These are phyloP conservation scores for Liodrosophila aerea DNA, from an alignment of 2,888 invertebrate genomes.

Conservation along the genomic window DNA sequence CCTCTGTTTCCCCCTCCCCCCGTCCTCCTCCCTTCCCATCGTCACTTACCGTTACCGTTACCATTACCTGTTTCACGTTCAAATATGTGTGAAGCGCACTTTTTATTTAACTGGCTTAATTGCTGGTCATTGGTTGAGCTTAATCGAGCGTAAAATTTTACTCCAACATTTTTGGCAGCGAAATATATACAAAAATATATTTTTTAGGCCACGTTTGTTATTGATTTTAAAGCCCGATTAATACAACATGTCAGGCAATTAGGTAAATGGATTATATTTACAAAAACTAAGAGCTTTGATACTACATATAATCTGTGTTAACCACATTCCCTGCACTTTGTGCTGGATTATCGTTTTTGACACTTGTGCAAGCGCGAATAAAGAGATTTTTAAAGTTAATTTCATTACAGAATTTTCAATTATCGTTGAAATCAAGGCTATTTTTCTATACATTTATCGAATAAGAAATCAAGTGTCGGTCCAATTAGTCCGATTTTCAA, in stretches of 20 bases:
- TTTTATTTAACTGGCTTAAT: conserved; percentile 77
- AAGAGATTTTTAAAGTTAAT: no score
- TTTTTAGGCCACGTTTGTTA: conserved; percentile 36
- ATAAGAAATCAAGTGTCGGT: no score
- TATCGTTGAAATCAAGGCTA: no score
- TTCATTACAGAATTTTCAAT: no score
- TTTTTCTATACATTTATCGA: no score
- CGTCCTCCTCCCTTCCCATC: background rate
- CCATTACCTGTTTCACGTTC: conserved; percentile 21
- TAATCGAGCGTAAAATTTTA: conserved; percentile 69
- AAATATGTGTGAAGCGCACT: conserved; percentile 72
- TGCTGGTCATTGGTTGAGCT: conserved; percentile 61
- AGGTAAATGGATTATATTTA: conserved; percentile 22
- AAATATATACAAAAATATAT: conserved; percentile 8
- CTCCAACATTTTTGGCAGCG: background rate
- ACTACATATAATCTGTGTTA: conserved; percentile 10
- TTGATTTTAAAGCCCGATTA: conserved; percentile 63
- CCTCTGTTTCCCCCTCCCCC: background rate
- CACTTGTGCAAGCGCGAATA: conserved; percentile 1
- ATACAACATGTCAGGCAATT: conserved; percentile 28
- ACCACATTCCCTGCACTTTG: conserved; percentile 43
- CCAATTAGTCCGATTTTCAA: no score
- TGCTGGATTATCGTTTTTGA: conserved; percentile 41
- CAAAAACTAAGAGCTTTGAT: background rate
- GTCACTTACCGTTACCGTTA: background rate